A percentile compares a stretch with the other conserved stretches of the same genome.
Evolutionary conservation across 2,888 invertebrate species (phyloP).

Genomic region (Orthonevra nobilis): DNA sequence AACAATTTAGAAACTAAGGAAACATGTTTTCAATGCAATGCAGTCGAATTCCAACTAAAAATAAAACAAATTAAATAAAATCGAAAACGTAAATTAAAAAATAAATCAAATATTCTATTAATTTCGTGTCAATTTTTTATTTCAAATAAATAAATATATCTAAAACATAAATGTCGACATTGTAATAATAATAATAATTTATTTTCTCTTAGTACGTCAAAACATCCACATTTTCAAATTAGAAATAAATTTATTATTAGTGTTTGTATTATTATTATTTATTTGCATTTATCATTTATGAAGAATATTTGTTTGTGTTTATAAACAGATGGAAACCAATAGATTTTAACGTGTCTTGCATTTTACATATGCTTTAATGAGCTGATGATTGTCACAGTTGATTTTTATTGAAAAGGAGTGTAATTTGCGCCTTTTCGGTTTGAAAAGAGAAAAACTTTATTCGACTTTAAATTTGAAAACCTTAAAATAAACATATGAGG

Average conservation of each 20-base stretch:
- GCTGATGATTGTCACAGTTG: constrained; percentile 14
- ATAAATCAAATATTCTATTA: constrained; percentile 32
- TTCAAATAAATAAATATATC: constrained; percentile 20
- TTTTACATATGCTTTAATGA: not conserved
- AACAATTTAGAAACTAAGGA: not conserved
- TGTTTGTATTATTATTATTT: constrained; percentile 31
- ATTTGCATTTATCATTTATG: not conserved
- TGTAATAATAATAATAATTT: constrained; percentile 33
- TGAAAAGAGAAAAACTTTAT: not conserved
- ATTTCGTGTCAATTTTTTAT: constrained; percentile 57
- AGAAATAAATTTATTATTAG: constrained; percentile 35
- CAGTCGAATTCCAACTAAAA: constrained; percentile 51
- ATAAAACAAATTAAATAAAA: too few species aligned
- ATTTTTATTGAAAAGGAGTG: not conserved
- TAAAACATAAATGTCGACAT: constrained; percentile 59
- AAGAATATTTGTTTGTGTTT: not conserved
- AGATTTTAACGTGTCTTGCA: not conserved
- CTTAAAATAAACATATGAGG: too few species aligned
- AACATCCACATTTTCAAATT: constrained; percentile 71
- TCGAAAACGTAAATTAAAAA: not conserved
- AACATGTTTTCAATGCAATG: constrained; percentile 53
- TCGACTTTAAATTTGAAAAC: too few species aligned
- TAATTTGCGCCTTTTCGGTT: not conserved
- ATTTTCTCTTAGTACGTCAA: constrained; percentile 69
- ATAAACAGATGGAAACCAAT: too few species aligned